Evolutionary conservation across 2,113 vertebrate species (phyloP), one percentile per base, ranked within the genome.

Genomic region (Platysternon megacephalum): DNA sequence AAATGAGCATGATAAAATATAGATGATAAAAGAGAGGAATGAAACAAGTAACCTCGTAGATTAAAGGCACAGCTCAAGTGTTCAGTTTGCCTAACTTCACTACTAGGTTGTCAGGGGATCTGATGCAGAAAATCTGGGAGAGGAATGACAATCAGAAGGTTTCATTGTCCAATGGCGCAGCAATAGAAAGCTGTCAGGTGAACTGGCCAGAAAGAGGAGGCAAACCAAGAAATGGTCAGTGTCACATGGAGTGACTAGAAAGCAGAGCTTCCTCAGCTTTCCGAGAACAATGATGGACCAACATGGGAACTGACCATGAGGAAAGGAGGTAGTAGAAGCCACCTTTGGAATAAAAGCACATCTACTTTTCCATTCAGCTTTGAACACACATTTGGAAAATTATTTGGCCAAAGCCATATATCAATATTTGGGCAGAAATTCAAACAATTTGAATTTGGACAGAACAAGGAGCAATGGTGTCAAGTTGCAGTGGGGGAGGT

Each of bases 241-340:
- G 21, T 42, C 29, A 80, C 0, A 0, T 2, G 76, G 7, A 39
- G 44, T 35, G 91, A 72, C 32, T 1, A 1, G 32, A 52, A 72
- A 88, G 72, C 12, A 91, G 65, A 87, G 16, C 5, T 74, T 11
- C 28, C 3, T 8, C 1, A 35, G 56, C 19, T 87, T 96, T 13
- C 26, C 9, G 22, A 90, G 49, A 65, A 91, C 52, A 1, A 0
- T 0, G n/a, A 58, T 0, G 2, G 28, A 51, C 17, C 3, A 58
- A 26, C 76, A 0, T 0, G 2, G 35, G n/a, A 87, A 91, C 6
- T 46, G 51, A 21, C 68, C 39, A 74, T 42, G 21, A 74, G 39
- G 85, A 89, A 86, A 87, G 13, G 1, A 4, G 58, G 81, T 68
- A 24, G 26, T 32, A 93, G 53, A 51, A 11, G 19, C 0, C n/a